A percentile compares a stretch with the other conserved stretches of the same genome.
Conservation (phyloP, 2,113 vertebrate genomes). For the Crotalus viridis region DNA sequence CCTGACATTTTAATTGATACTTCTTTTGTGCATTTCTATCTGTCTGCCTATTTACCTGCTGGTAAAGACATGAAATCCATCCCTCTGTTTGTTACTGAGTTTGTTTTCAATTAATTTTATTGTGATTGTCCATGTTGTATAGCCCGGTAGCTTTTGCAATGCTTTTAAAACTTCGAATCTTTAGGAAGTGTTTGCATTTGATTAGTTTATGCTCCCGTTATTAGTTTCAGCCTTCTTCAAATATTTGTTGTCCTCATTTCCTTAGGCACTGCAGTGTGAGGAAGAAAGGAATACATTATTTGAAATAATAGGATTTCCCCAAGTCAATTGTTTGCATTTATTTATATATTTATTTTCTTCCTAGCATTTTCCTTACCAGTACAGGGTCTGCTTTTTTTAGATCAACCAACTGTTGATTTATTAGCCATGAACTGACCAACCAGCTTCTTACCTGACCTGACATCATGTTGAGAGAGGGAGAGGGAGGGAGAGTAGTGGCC, state of each 20-base stretch:
- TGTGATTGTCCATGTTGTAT: conserved; percentile 56
- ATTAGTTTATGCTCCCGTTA: conserved; percentile 32
- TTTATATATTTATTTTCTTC: neutral
- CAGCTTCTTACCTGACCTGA: neutral
- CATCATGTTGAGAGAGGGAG: neutral
- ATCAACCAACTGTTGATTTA: too few relatives aligned
- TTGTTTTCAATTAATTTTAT: conserved; percentile 49
- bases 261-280: conserved; percentile 31
- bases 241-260: conserved; percentile 33
- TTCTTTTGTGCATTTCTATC: neutral
- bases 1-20: neutral
- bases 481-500: neutral
- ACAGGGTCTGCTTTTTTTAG: too few relatives aligned
- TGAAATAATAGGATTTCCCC: neutral
- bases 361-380: too few relatives aligned
- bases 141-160: conserved; percentile 45
- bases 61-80: neutral
- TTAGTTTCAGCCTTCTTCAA: conserved; percentile 43
- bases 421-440: too few relatives aligned
- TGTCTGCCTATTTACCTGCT: neutral
- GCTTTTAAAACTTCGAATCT: conserved; percentile 33
- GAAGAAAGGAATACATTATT: conserved; percentile 38
- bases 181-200: conserved; percentile 52
- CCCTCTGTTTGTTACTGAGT: neutral
- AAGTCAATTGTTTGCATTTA: conserved; percentile 22